Evolutionary conservation across 2,888 invertebrate genomes (phyloP).

Genomic region (Melanostoma mellinum): DNA sequence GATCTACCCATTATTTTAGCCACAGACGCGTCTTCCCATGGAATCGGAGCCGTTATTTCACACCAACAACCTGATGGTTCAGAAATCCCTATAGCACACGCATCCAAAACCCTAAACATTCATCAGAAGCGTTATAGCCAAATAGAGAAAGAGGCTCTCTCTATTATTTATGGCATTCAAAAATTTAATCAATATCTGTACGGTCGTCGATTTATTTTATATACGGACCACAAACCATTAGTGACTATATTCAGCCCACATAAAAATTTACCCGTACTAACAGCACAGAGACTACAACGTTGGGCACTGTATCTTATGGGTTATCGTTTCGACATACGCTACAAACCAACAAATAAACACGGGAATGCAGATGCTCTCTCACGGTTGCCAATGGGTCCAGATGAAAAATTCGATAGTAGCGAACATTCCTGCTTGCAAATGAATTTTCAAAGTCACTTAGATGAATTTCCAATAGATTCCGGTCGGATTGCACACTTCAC

Average conservation of each 20-base stretch:
- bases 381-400: conserved; percentile 6
- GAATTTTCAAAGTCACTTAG: neutral
- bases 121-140: conserved; percentile 38
- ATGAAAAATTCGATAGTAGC: conserved; percentile 4
- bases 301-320: conserved; percentile 6
- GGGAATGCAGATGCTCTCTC: conserved; percentile 9
- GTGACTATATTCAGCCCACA: conserved; percentile 8
- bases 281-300: conserved; percentile 7
- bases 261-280: conserved; percentile 19
- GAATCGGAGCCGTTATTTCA: conserved; percentile 49
- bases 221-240: conserved; percentile 46
- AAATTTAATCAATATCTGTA: conserved; percentile 39
- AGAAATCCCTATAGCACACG: conserved; percentile 12
- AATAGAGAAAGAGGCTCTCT: conserved; percentile 46
- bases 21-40: conserved; percentile 81
- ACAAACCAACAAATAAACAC: conserved; percentile 13
- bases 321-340: conserved; percentile 1
- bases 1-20: conserved; percentile 83
- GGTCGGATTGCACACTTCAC: too few species aligned
- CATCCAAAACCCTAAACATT: conserved; percentile 36
- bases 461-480: conserved; percentile 8
- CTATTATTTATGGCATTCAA: conserved; percentile 41
- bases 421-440: conserved; percentile 15
- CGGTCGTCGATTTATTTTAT: conserved; percentile 31
- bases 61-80: conserved; percentile 16